Conservation (phyloP, 2,797 vertebrate genomes). For the Craterocephalus amniculus region DNA sequence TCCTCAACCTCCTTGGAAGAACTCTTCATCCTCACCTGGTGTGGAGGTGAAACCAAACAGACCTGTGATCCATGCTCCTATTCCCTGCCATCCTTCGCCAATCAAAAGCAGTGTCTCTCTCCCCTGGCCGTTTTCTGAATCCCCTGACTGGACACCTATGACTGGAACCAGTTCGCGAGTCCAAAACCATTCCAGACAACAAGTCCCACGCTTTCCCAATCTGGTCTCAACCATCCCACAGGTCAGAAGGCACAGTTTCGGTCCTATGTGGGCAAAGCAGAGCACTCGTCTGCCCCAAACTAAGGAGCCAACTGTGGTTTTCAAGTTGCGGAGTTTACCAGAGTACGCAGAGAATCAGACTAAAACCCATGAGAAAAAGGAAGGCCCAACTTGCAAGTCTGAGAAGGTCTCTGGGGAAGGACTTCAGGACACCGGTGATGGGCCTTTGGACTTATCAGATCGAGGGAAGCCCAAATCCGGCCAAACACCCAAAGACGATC, state of each 20-base stretch:
- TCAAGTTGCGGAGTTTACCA: constrained; percentile 52
- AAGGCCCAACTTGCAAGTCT: constrained; percentile 1
- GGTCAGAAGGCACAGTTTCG: constrained; percentile 27
- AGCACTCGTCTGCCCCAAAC: neutral
- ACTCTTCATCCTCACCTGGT: constrained; percentile 26
- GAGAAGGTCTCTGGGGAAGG: constrained; percentile 61
- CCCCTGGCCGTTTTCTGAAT: constrained; percentile 70
- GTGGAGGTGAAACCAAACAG: constrained; percentile 56
- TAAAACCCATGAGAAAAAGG: constrained; percentile 52
- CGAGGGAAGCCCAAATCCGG: constrained; percentile 66
- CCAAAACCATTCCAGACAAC: constrained; percentile 43
- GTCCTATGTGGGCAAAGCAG: constrained; percentile 49
- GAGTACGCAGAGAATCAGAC: constrained; percentile 42
- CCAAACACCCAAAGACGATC: constrained; percentile 12
- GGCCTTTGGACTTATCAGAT: constrained; percentile 83
- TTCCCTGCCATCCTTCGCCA: constrained; percentile 78
- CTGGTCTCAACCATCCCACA: constrained; percentile 47
- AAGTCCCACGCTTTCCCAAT: constrained; percentile 54
- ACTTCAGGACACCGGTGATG: constrained; percentile 56
- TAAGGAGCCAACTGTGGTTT: constrained; percentile 64
- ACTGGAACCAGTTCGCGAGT: constrained; percentile 14
- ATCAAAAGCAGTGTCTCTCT: constrained; percentile 60
- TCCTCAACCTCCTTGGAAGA: constrained; percentile 43
- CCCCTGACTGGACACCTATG: constrained; percentile 70
- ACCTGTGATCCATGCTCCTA: constrained; percentile 67